Evolutionary conservation across 2,113 vertebrate genomes (phyloP).

Genomic region (Gavialis gangeticus): DNA sequence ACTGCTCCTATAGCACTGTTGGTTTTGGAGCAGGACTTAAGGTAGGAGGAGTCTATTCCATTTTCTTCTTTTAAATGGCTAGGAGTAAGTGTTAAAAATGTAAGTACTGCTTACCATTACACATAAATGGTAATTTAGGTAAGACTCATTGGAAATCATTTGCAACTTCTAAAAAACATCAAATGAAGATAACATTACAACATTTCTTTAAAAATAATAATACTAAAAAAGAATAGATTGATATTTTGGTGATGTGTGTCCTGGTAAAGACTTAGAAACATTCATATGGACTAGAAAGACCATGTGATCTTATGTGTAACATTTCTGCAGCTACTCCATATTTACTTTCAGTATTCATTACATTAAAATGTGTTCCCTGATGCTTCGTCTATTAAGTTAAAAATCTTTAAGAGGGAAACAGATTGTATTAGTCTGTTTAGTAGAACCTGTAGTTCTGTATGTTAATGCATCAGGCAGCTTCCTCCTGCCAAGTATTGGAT

Average conservation of each 20-base stretch:
- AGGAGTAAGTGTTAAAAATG: background rate
- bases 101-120: fast-evolving
- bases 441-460: background rate
- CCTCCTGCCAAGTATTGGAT: background rate
- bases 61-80: background rate
- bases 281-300: fast-evolving
- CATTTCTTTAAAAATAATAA: no score
- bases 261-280: background rate
- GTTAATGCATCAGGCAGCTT: background rate
- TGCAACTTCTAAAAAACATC: background rate
- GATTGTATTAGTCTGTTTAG: background rate
- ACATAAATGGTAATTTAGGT: background rate
- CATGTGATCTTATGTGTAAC: background rate
- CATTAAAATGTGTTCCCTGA: background rate
- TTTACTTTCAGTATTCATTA: background rate
- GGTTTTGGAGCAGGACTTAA: no score
- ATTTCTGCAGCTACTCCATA: background rate
- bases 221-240: background rate
- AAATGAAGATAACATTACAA: background rate
- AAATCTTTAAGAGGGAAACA: background rate
- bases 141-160: background rate
- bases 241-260: background rate
- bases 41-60: background rate
- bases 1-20: no score
- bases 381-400: slow-evolving; percentile 7